phyloP scores from a whole-genome alignment of 23 tunicate genomes.

The Ascidia mentula region DNA sequence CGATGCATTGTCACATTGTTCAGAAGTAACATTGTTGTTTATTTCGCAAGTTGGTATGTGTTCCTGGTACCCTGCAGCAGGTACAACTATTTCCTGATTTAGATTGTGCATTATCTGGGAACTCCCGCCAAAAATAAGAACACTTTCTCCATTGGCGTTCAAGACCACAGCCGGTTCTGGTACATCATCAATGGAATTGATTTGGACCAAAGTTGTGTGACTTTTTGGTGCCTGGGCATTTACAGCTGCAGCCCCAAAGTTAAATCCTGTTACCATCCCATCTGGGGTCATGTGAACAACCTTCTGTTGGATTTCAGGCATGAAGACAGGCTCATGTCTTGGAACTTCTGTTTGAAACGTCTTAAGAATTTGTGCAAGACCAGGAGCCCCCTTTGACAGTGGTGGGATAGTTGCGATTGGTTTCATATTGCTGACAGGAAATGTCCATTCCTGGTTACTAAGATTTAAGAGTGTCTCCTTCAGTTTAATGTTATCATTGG shows the following conservation, averaged over 20 bases:
- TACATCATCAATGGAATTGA: background rate
- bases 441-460: slow-evolving; percentile 31
- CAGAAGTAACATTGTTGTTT: background rate
- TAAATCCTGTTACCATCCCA: slow-evolving; percentile 46
- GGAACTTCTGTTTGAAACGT: background rate
- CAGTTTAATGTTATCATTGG: slow-evolving; percentile 8
- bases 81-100: background rate
- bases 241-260: slow-evolving; percentile 13
- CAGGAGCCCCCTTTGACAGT: slow-evolving; percentile 61
- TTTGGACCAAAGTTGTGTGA: background rate
- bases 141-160: background rate
- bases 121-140: background rate
- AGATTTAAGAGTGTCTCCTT: slow-evolving; percentile 8
- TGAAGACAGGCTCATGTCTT: background rate
- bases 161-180: background rate
- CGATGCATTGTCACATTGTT: background rate
- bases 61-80: background rate
- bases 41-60: too few species aligned
- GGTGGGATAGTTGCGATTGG: slow-evolving; percentile 44
- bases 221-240: background rate
- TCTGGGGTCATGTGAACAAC: slow-evolving; percentile 55
- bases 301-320: slow-evolving; percentile 48
- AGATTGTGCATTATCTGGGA: background rate
- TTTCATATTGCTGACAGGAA: background rate
- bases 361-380: slow-evolving; percentile 19